Conservation (phyloP, 2,113 vertebrate genomes). For the Oryzias melastigma region DNA sequence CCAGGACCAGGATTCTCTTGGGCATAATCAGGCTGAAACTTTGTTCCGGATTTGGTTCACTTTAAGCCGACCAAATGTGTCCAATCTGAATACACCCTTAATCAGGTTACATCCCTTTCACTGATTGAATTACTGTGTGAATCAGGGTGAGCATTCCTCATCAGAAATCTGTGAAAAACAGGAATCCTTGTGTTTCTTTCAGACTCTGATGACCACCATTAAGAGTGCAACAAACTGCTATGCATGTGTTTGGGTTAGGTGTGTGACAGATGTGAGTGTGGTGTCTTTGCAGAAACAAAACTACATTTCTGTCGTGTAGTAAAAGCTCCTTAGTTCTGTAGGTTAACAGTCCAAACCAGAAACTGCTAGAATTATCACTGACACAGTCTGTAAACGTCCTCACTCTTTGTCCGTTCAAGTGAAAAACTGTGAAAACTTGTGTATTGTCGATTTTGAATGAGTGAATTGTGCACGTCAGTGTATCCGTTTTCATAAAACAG, state of each 20-base stretch:
- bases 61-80: too few species aligned
- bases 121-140: neutral
- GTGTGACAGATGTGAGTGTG: neutral
- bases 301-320: neutral
- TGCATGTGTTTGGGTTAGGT: neutral
- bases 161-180: conserved; percentile 32
- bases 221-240: too few species aligned
- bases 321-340: neutral
- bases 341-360: conserved; percentile 34
- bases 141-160: conserved; percentile 23
- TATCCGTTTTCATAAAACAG: conserved; percentile 10
- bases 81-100: too few species aligned
- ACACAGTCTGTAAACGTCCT: neutral
- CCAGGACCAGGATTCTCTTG: too few species aligned
- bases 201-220: neutral
- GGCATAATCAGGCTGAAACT: too few species aligned
- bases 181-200: conserved; percentile 17
- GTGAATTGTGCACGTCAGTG: conserved; percentile 29
- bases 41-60: too few species aligned
- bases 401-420: conserved; percentile 1
- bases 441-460: conserved; percentile 4
- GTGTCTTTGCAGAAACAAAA: conserved; percentile 5
- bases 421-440: conserved; percentile 11
- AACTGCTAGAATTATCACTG: conserved; percentile 12
- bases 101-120: neutral